Evolutionary conservation across 2,113 vertebrate species (phyloP).

Genomic region (Potamarius usumacintae): DNA sequence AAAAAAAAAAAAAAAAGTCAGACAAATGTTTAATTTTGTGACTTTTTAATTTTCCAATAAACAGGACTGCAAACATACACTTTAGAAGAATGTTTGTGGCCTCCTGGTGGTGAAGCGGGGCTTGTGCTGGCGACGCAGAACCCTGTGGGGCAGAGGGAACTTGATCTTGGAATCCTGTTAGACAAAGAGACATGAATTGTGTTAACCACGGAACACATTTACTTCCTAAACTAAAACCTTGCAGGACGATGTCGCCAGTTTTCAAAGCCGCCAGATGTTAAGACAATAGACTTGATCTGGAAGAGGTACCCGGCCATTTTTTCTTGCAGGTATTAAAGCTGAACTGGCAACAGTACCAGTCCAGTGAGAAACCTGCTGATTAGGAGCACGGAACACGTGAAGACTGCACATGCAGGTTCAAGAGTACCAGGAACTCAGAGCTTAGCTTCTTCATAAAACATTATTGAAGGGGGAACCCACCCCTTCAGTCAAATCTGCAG

Average conservation of each 20-base stretch:
- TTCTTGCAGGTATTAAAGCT: slow-evolving; percentile 56
- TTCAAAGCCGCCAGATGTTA: slow-evolving; percentile 60
- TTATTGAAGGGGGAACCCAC: not conserved
- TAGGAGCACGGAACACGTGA: not conserved
- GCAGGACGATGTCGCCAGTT: slow-evolving; percentile 53
- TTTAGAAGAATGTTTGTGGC: slow-evolving; percentile 96
- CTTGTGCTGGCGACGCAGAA: slow-evolving; percentile 94
- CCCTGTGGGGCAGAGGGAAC: slow-evolving; percentile 96
- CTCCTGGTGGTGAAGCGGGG: slow-evolving; percentile 99
- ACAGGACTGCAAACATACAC: slow-evolving; percentile 44
- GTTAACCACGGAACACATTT: not conserved
- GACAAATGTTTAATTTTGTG: not conserved
- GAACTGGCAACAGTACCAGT: slow-evolving; percentile 49
- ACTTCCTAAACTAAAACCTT: no score
- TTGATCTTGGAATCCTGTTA: slow-evolving; percentile 96
- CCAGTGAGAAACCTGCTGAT: slow-evolving; percentile 63
- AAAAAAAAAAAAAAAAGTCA: not conserved
- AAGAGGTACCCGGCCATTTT: slow-evolving; percentile 66
- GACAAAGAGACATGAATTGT: not conserved
- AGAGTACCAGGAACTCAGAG: not conserved
- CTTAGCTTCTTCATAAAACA: no score
- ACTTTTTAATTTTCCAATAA: slow-evolving; percentile 73
- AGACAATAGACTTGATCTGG: slow-evolving; percentile 61
- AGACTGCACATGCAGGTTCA: not conserved
- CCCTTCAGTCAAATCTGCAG: not conserved